A percentile compares a stretch with the other conserved stretches of the same genome.
Evolutionary conservation across 2,797 vertebrate genomes (phyloP).

Genomic region (Channallabes apus): DNA sequence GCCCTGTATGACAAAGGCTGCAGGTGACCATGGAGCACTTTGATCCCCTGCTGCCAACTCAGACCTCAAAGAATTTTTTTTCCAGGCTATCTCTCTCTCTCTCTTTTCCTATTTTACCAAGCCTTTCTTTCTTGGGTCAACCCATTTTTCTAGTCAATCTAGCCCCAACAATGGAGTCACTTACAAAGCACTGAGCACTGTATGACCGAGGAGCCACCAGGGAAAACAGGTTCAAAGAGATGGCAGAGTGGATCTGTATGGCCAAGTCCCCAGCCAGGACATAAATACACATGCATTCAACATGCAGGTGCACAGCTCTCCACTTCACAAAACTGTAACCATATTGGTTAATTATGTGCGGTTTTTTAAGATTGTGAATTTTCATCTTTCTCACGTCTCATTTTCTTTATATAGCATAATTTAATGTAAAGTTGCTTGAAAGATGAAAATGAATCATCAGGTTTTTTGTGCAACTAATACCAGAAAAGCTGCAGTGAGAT

Average conservation of each 20-base stretch:
- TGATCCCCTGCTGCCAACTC: constrained; percentile 92
- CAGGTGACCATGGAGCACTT: constrained; percentile 92
- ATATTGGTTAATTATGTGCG: neutral
- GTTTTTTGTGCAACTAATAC: constrained; percentile 57
- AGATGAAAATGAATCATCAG: constrained; percentile 39
- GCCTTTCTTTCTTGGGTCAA: constrained; percentile 74
- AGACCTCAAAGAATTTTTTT: constrained; percentile 76
- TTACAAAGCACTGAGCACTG: constrained; percentile 83
- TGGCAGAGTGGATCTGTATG: constrained; percentile 72
- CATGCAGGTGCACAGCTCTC: constrained; percentile 47
- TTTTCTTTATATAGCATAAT: constrained; percentile 48
- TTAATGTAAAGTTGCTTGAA: constrained; percentile 61
- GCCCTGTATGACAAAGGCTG: constrained; percentile 93
- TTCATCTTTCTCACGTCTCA: constrained; percentile 40
- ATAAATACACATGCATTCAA: constrained; percentile 56
- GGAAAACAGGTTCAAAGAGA: constrained; percentile 78
- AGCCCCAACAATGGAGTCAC: constrained; percentile 90
- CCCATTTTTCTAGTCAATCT: constrained; percentile 75
- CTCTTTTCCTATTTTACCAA: constrained; percentile 60
- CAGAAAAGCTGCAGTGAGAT: constrained; percentile 64
- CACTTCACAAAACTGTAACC: constrained; percentile 44
- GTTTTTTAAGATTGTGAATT: constrained; percentile 46
- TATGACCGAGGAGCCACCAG: constrained; percentile 79
- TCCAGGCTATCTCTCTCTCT: constrained; percentile 67
- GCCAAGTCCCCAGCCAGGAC: constrained; percentile 68